These are phyloP conservation scores for Pocillopora verrucosa DNA, from an alignment of 64 coral and sea anemone species.

Conservation along the genomic window DNA sequence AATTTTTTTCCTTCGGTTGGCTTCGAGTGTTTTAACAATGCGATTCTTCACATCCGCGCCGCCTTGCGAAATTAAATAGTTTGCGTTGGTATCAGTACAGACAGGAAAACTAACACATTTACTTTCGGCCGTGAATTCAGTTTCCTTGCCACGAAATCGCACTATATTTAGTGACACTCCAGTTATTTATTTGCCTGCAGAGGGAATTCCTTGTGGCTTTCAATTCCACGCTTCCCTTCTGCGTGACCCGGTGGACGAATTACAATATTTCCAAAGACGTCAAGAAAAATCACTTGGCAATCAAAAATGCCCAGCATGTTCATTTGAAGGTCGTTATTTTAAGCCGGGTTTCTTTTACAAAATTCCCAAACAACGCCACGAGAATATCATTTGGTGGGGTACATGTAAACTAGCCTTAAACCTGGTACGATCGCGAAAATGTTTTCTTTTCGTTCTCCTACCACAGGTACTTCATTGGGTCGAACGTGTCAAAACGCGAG, in stretches of 20 bases:
- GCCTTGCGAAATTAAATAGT: conserved; percentile 45
- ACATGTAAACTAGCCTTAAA: neutral
- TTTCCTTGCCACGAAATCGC: neutral
- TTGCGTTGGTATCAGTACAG: conserved; percentile 19
- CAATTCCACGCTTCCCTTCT: neutral
- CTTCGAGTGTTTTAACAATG: conserved; percentile 1
- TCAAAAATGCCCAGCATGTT: conserved; percentile 22
- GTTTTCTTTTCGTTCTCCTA: neutral
- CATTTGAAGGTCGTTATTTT: conserved; percentile 37
- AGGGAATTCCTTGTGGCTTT: neutral
- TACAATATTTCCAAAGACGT: conserved; percentile 29
- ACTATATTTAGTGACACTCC: conserved; percentile 10
- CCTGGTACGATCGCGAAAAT: neutral
- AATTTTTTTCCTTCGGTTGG: conserved; percentile 33
- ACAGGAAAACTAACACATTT: conserved; percentile 46
- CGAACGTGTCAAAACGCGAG: conserved; percentile 9
- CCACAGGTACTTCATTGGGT: neutral
- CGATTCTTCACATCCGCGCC: conserved; percentile 15
- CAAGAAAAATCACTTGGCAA: conserved; percentile 14
- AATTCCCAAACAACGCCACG: neutral
- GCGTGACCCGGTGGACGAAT: neutral
- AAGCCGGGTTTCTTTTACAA: conserved; percentile 9
- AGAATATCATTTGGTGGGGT: neutral
- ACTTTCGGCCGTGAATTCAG: conserved; percentile 17
- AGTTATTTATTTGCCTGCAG: neutral